Evolutionary conservation across 2,797 vertebrate genomes (phyloP), one percentile per base, ranked within the genome.

Genomic region (Mormyrops attenuatus): DNA sequence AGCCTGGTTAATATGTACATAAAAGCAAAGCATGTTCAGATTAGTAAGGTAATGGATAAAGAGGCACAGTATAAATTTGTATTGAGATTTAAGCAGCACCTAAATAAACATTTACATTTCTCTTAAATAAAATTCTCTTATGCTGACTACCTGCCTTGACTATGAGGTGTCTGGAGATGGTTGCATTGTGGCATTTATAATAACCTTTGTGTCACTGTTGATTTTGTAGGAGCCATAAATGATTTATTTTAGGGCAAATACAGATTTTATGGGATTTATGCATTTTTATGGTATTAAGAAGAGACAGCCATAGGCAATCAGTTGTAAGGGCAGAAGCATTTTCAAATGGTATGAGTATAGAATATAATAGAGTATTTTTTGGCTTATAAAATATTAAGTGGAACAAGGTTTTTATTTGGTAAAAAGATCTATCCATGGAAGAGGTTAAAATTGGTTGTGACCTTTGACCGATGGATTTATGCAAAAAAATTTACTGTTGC

Each of bases 81-180:
- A 60, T 69, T 63, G 38, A 90, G 90, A 92, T 92, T 91, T 90
- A 92, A 93, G 92, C 87, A 91, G 89, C 73, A 82, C 49, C 91
- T 89, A 53, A 87, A 90, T 90, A 92, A 92, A 91, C 92, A 93
- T 93, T 91, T 91, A 90, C 92, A 91, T 91, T 92, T 57, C 90
- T 92, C 85, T 92, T 87, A 89, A 92, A 93, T 91, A 47, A 92
- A 89, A 91, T 92, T 91, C 92, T 41, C 38, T 63, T 41, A 49
- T 44, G 55, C 73, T 80, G 90, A 88, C 88, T 80, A 86, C 90
- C 89, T 92, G 77, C 41, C 50, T 86, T 82, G 88, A 86, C 84
- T 55, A 55, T 57, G 55, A 55, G 30, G 50, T 85, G 60, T 86
- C 91, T 34, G 88, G 89, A 88, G 88, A 91, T 47, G 30, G 34